Evolutionary conservation across 2,888 invertebrate species (phyloP).

Genomic region (Aricia artaxerxes): DNA sequence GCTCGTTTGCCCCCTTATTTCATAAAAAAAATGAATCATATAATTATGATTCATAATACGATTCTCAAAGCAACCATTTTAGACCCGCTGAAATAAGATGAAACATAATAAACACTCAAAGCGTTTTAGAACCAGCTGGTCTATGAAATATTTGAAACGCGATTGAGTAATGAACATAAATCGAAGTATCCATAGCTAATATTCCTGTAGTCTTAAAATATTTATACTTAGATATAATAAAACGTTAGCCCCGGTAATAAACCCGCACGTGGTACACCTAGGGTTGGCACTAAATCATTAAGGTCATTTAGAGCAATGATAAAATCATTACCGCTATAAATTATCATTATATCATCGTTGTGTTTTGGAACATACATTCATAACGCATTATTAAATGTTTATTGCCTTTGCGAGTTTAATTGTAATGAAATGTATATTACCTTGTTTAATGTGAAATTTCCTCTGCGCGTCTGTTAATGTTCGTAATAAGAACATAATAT

Average conservation of each 20-base stretch:
- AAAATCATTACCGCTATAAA: background rate
- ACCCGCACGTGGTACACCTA: slow-evolving; percentile 16
- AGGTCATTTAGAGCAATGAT: background rate
- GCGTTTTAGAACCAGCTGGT: background rate
- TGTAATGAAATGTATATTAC: background rate
- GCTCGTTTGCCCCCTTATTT: no score
- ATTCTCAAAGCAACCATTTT: no score
- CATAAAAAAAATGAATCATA: no score
- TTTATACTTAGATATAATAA: slow-evolving; percentile 29
- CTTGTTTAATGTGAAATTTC: background rate
- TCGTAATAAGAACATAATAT: background rate
- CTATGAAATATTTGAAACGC: background rate
- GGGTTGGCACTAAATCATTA: slow-evolving; percentile 16
- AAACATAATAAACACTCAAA: background rate
- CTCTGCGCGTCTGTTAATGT: background rate
- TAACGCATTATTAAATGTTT: slow-evolving; percentile 5
- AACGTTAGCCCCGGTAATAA: slow-evolving; percentile 23
- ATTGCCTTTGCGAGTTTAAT: background rate
- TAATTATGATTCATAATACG: no score
- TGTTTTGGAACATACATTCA: background rate
- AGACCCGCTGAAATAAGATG: no score
- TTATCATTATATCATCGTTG: slow-evolving; percentile 2
- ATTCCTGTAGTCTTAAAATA: slow-evolving; percentile 10
- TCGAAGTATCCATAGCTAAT: slow-evolving; percentile 10
- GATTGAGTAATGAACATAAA: background rate